Percentiles rank a stretch among this genome's conserved stretches.
Conservation (phyloP, 2,888 invertebrate genomes). For the Lasioglossum morio region DNA sequence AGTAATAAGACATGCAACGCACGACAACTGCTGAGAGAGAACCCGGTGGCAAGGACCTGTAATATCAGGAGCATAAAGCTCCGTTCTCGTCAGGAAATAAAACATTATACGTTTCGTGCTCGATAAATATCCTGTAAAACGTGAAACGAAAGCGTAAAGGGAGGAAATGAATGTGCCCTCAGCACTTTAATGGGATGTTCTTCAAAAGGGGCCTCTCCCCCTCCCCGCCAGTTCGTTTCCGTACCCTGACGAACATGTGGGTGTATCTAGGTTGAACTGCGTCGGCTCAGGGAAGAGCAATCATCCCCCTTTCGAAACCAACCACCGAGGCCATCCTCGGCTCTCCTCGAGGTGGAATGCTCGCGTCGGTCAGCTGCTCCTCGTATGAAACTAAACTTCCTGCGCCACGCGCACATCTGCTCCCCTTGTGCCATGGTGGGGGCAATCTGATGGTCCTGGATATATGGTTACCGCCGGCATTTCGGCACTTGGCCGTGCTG, state of each 20-base stretch:
- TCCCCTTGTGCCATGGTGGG: slow-evolving; percentile 46
- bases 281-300: slow-evolving; percentile 40
- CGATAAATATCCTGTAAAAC: slow-evolving; percentile 42
- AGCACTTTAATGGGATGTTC: slow-evolving; percentile 51
- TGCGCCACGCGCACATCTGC: slow-evolving; percentile 81
- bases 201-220: slow-evolving; percentile 20
- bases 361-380: slow-evolving; percentile 77
- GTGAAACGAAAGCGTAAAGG: slow-evolving; percentile 31
- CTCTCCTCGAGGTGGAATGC: slow-evolving; percentile 62
- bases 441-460: slow-evolving; percentile 5
- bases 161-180: slow-evolving; percentile 60
- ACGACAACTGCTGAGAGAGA: neutral
- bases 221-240: slow-evolving; percentile 46
- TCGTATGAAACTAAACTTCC: slow-evolving; percentile 81
- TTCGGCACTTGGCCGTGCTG: neutral
- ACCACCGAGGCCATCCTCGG: slow-evolving; percentile 67
- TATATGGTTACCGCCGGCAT: neutral
- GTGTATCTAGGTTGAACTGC: slow-evolving; percentile 58
- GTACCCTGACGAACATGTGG: slow-evolving; percentile 58
- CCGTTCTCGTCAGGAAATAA: neutral
- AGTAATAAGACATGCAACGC: neutral
- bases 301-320: slow-evolving; percentile 65
- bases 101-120: slow-evolving; percentile 11
- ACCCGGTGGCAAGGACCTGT: slow-evolving; percentile 1
- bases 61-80: neutral